Percentiles rank a stretch among this genome's conserved stretches.
phyloP scores from a whole-genome alignment of 2,888 invertebrate species.

The Epinotia demarniana region DNA sequence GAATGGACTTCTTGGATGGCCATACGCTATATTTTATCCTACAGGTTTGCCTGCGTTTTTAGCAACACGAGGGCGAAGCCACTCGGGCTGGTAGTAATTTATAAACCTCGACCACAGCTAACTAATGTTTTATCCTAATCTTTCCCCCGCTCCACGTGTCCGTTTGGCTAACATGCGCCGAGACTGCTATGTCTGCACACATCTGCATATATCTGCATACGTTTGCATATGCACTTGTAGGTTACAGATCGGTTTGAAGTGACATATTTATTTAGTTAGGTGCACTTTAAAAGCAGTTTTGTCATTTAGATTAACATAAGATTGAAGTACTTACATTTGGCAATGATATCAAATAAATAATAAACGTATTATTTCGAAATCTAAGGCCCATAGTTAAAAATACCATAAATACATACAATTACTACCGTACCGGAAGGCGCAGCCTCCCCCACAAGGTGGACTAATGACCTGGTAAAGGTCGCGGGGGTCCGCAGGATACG shows the following conservation, averaged over 20 bases:
- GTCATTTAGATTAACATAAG: background rate
- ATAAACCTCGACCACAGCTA: background rate
- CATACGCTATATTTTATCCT: no score
- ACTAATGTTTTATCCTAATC: conserved; percentile 2
- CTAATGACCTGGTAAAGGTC: no score
- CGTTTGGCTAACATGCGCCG: background rate
- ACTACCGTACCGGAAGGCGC: no score
- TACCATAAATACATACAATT: no score
- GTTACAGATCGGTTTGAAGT: background rate
- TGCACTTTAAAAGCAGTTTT: background rate
- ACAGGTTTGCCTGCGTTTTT: no score
- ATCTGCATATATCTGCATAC: conserved; percentile 10
- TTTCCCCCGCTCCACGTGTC: background rate
- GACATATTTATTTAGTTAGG: conserved; percentile 11
- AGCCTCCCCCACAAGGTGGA: no score
- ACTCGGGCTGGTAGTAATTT: background rate
- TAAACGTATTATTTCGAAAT: no score
- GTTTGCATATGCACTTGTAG: conserved; percentile 5
- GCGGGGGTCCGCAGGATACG: no score
- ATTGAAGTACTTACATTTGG: background rate
- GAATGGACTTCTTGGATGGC: no score
- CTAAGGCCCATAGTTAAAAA: no score
- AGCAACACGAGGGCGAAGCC: no score
- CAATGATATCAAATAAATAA: no score
- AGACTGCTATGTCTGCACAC: conserved; percentile 1